phyloP scores from a whole-genome alignment of 1,140 invertebrate species.

The Hylyphantes graminicola region DNA sequence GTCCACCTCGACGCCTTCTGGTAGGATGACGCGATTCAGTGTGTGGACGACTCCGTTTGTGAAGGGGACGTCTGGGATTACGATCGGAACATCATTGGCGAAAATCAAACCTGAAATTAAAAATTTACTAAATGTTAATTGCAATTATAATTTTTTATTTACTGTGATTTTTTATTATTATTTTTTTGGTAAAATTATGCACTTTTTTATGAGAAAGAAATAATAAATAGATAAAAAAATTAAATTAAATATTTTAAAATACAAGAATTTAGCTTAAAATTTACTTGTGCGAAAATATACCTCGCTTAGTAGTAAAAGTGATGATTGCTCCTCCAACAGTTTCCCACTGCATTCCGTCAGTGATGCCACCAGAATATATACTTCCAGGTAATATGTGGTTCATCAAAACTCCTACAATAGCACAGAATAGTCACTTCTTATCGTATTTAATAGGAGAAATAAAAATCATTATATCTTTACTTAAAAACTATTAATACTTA shows the following conservation, averaged over 20 bases:
- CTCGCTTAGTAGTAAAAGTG: slow-evolving; percentile 56
- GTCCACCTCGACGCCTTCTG: slow-evolving; percentile 63
- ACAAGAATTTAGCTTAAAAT: not conserved
- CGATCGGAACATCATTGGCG: slow-evolving; percentile 65
- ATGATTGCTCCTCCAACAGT: slow-evolving; percentile 57
- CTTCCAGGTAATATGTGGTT: slow-evolving; percentile 61
- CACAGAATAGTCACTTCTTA: slow-evolving; percentile 32
- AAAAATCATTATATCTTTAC: not conserved
- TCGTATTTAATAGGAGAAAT: not conserved
- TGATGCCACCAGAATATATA: slow-evolving; percentile 39
- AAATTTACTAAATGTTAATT: not conserved
- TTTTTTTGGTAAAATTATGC: not conserved
- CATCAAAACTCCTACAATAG: slow-evolving; percentile 75
- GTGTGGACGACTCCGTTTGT: slow-evolving; percentile 73
- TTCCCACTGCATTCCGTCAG: slow-evolving; percentile 52
- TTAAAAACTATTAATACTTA: not conserved
- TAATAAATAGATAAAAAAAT: not conserved
- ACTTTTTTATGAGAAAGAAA: not conserved
- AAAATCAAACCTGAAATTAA: slow-evolving; percentile 58
- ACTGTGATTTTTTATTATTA: not conserved
- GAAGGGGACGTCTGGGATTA: slow-evolving; percentile 55
- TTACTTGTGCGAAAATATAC: slow-evolving; percentile 11
- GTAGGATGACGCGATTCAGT: slow-evolving; percentile 71
- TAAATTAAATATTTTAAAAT: not conserved
- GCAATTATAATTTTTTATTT: not conserved